These are phyloP conservation scores for Mus spicilegus DNA, from an alignment of 2,113 vertebrate genomes.

Conservation along the genomic window DNA sequence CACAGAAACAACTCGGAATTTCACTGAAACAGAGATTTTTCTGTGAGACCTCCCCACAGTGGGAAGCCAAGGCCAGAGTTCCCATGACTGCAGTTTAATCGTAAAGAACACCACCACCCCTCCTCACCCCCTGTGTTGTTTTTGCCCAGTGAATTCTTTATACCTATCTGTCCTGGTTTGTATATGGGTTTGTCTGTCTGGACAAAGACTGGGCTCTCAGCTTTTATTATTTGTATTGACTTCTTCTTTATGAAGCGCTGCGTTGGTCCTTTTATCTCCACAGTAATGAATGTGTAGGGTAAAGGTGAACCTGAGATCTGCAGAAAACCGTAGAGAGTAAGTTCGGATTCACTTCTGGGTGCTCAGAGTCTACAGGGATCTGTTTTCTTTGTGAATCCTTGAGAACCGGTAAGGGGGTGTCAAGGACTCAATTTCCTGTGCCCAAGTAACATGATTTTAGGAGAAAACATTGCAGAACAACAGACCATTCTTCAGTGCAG, in stretches of 20 bases:
- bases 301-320: slow-evolving; percentile 72
- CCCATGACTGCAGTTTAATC: background rate
- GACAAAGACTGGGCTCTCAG: slow-evolving; percentile 80
- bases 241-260: slow-evolving; percentile 78
- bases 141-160: rapidly evolving
- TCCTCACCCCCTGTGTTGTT: background rate
- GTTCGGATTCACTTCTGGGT: background rate
- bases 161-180: slow-evolving; percentile 86
- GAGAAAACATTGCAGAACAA: background rate
- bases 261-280: slow-evolving; percentile 74
- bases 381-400: background rate
- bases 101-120: background rate
- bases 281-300: slow-evolving; percentile 59
- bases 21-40: slow-evolving; percentile 80
- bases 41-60: background rate
- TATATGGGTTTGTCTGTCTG: slow-evolving; percentile 88
- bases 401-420: background rate
- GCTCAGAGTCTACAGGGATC: background rate
- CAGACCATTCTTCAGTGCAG: background rate
- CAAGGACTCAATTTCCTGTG: background rate
- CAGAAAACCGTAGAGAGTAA: background rate
- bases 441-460: background rate
- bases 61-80: background rate
- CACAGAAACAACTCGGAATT: slow-evolving; percentile 85
- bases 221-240: slow-evolving; percentile 59